These are phyloP conservation scores for Phainopepla nitens DNA, from an alignment of 2,113 vertebrate genomes.

Conservation along the genomic window DNA sequence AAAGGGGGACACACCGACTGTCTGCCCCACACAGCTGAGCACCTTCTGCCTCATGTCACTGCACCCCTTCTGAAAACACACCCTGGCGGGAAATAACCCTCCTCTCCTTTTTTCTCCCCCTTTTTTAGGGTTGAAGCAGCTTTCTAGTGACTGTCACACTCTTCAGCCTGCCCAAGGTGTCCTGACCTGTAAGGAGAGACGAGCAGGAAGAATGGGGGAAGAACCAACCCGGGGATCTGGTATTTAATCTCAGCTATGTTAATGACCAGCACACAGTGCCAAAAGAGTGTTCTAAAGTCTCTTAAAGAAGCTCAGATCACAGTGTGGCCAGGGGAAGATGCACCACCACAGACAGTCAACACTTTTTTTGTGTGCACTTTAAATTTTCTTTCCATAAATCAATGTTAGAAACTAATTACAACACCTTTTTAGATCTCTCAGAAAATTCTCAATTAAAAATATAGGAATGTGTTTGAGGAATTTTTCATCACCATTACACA, in stretches of 20 bases:
- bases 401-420: not conserved
- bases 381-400: not conserved
- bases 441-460: not conserved
- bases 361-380: not conserved
- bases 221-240: not conserved
- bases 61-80: not conserved
- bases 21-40: not conserved
- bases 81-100: not conserved
- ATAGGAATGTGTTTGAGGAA: not conserved
- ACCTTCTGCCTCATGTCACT: too few relatives aligned
- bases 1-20: fast-evolving
- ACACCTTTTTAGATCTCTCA: not conserved
- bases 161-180: not conserved
- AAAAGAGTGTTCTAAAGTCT: not conserved
- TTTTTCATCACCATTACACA: not conserved
- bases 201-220: not conserved
- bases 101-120: fast-evolving
- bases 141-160: not conserved
- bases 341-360: too few relatives aligned
- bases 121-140: not conserved
- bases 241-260: not conserved
- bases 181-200: not conserved
- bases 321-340: not conserved
- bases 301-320: not conserved
- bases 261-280: not conserved